Evolutionary conservation across 1,140 invertebrate species (phyloP).

Genomic region (Tribolium madens): DNA sequence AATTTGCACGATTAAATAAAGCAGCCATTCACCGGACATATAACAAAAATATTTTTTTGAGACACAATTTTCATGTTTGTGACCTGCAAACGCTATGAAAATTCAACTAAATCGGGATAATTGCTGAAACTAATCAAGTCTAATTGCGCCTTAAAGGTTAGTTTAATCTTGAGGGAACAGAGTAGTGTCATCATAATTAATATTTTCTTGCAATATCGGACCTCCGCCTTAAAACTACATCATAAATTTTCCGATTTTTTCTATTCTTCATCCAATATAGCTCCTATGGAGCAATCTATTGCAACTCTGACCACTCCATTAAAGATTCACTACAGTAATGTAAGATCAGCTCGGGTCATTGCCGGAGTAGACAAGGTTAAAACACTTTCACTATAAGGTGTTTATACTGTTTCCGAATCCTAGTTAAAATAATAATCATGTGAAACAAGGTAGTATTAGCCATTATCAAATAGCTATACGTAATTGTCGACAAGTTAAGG

Average conservation of each 20-base stretch:
- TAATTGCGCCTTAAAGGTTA: not conserved
- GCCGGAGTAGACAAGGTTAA: slow-evolving; percentile 15
- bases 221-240: not conserved
- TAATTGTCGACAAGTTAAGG: not conserved
- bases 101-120: not conserved
- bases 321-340: slow-evolving; percentile 21
- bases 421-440: slow-evolving; percentile 11
- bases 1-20: slow-evolving; percentile 13
- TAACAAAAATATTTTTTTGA: not conserved
- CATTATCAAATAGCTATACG: not conserved
- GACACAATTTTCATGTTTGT: not conserved
- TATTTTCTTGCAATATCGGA: not conserved
- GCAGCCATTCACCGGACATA: slow-evolving; percentile 3
- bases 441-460: slow-evolving; percentile 1
- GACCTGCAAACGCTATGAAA: too few species aligned
- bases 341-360: slow-evolving; percentile 32
- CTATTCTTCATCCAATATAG: not conserved
- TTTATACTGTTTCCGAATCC: slow-evolving; percentile 29
- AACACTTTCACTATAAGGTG: slow-evolving; percentile 30
- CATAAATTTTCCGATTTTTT: slow-evolving; percentile 12
- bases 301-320: slow-evolving; percentile 22
- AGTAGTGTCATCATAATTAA: slow-evolving; percentile 16
- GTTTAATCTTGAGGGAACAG: not conserved
- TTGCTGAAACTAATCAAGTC: not conserved
- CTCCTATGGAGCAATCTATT: slow-evolving; percentile 6